A percentile compares a stretch with the other conserved stretches of the same genome.
Conservation (phyloP, 2,113 vertebrate genomes). For the Vombatus ursinus region DNA sequence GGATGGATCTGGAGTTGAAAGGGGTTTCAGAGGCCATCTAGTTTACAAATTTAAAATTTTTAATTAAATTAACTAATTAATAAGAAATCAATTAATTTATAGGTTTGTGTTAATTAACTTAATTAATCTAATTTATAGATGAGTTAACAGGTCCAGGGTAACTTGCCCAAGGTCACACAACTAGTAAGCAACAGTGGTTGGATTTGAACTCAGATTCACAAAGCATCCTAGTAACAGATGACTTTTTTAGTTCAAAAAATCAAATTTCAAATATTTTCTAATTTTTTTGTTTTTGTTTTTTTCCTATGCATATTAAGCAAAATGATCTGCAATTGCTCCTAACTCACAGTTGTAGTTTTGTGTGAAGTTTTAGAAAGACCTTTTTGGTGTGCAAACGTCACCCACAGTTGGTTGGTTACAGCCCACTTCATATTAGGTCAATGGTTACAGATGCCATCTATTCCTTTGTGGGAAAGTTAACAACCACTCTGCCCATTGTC, state of each 20-base stretch:
- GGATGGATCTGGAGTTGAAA: not conserved
- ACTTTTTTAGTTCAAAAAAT: constrained; percentile 28
- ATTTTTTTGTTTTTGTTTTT: constrained; percentile 28
- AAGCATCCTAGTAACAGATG: not conserved
- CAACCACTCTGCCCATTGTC: not conserved
- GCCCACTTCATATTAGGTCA: not conserved
- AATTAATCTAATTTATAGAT: not conserved
- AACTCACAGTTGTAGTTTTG: constrained; percentile 52
- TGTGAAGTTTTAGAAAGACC: not conserved
- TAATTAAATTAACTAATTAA: no score
- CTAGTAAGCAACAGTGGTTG: not conserved
- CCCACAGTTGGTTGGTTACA: constrained; percentile 40
- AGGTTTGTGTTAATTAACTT: no score
- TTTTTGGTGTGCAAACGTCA: constrained; percentile 5
- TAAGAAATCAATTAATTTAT: no score
- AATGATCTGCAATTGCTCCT: constrained; percentile 37
- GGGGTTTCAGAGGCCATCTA: not conserved
- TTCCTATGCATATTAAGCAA: constrained; percentile 48
- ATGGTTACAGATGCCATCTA: not conserved
- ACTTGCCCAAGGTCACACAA: not conserved
- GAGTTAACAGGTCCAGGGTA: not conserved
- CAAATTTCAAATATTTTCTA: not conserved
- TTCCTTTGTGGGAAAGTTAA: not conserved
- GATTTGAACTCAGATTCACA: not conserved
- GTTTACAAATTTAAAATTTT: no score